Conservation (phyloP, 2,113 vertebrate species). For the Chloropsis cyanopogon region DNA sequence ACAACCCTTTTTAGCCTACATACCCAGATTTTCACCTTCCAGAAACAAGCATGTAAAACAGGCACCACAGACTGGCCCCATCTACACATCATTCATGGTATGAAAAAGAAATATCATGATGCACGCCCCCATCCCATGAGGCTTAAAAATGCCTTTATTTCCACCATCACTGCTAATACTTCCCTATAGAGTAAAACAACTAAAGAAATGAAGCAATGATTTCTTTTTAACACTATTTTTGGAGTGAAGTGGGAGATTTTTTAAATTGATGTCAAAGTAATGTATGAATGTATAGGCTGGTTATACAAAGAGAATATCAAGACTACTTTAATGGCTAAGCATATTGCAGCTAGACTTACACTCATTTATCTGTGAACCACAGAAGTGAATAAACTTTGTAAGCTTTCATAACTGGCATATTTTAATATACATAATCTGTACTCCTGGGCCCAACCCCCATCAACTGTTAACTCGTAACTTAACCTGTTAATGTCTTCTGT, state of each 20-base stretch:
- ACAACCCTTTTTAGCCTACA: neutral
- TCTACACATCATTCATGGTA: rapidly evolving
- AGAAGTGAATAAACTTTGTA: neutral
- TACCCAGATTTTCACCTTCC: neutral
- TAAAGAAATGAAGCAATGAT: neutral
- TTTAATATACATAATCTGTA: neutral
- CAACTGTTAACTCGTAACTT: neutral
- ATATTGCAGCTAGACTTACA: rapidly evolving
- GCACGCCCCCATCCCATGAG: neutral
- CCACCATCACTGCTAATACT: neutral
- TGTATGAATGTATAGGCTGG: rapidly evolving
- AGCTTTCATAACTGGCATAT: neutral
- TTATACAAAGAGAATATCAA: neutral
- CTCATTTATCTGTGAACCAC: neutral
- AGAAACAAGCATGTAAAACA: neutral
- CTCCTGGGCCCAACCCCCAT: neutral
- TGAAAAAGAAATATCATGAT: neutral
- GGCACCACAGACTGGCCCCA: neutral
- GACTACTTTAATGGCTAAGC: neutral
- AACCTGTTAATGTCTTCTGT: neutral
- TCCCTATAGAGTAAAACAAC: neutral
- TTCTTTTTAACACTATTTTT: neutral
- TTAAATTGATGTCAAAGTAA: neutral
- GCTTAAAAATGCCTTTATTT: neutral
- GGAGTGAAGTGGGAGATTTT: neutral